phyloP scores from a whole-genome alignment of 2,113 vertebrate genomes.

The Nothobranchius furzeri region DNA sequence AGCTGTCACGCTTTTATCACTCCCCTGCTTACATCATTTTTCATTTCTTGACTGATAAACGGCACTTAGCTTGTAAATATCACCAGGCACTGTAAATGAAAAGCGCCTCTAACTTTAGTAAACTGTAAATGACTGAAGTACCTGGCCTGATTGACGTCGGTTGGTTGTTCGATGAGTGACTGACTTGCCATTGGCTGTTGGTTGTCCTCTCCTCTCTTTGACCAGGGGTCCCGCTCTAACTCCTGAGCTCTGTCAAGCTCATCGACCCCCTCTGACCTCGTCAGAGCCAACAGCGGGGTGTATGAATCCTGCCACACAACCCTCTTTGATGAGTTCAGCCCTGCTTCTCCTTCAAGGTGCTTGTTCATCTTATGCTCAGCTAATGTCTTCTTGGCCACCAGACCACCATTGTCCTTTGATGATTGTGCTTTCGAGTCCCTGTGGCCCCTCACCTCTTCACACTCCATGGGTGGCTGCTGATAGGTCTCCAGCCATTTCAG shows the following conservation, averaged over 20 bases:
- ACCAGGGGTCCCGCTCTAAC: conserved; percentile 67
- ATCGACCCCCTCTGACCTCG: conserved; percentile 40
- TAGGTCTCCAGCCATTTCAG: conserved; percentile 92
- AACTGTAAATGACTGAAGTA: conserved; percentile 42
- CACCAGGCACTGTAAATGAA: conserved; percentile 14
- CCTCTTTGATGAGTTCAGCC: conserved; percentile 56
- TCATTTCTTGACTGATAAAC: conserved; percentile 46
- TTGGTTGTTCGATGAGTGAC: conserved; percentile 69
- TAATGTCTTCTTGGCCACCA: conserved; percentile 76
- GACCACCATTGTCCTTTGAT: conserved; percentile 71
- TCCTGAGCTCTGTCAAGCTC: conserved; percentile 43
- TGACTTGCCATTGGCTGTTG: conserved; percentile 68
- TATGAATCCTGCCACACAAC: conserved; percentile 73
- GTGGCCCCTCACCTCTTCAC: conserved; percentile 38
- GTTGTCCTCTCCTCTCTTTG: conserved; percentile 58
- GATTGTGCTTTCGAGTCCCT: conserved; percentile 34
- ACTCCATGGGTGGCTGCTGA: conserved; percentile 73
- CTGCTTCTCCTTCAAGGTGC: conserved; percentile 66
- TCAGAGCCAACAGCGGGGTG: conserved; percentile 63
- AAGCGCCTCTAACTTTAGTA: conserved; percentile 4
- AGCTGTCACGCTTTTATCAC: conserved; percentile 61
- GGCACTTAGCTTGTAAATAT: conserved; percentile 31
- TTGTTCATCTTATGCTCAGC: conserved; percentile 79
- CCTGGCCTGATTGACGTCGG: conserved; percentile 73
- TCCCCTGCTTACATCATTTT: conserved; percentile 28